Percentiles rank a stretch among this genome's conserved stretches.
phyloP scores from a whole-genome alignment of 2,113 vertebrate genomes.

The Callaeas wilsoni region DNA sequence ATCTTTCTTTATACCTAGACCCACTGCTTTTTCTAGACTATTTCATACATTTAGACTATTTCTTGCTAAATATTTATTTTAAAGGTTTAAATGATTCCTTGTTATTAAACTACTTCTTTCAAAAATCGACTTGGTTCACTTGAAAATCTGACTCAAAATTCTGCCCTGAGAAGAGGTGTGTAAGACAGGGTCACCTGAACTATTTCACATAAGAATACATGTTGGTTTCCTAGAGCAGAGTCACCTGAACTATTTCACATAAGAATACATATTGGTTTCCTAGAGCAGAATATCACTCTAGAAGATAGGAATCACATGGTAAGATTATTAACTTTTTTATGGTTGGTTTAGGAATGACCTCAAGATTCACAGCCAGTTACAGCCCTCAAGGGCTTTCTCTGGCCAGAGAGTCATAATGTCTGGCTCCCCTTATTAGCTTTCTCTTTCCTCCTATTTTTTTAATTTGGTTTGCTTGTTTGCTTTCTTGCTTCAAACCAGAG shows the following conservation, averaged over 20 bases:
- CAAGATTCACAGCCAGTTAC: background rate
- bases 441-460: slow-evolving; percentile 30
- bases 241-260: background rate
- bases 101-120: background rate
- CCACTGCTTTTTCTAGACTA: background rate
- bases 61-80: background rate
- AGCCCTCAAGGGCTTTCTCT: slow-evolving; percentile 16
- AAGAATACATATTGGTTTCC: background rate
- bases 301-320: background rate
- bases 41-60: background rate
- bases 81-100: background rate
- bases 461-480: background rate
- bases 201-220: background rate
- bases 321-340: background rate
- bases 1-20: background rate
- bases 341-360: background rate
- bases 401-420: slow-evolving; percentile 18
- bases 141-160: background rate
- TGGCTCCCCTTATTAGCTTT: slow-evolving; percentile 39
- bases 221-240: background rate
- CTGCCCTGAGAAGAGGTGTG: background rate
- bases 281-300: background rate
- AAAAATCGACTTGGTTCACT: background rate
- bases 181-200: background rate
- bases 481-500: background rate